Percentiles rank a stretch among this genome's conserved stretches.
Evolutionary conservation across 2,888 invertebrate genomes (phyloP).

Genomic region (Ophion ellenae): DNA sequence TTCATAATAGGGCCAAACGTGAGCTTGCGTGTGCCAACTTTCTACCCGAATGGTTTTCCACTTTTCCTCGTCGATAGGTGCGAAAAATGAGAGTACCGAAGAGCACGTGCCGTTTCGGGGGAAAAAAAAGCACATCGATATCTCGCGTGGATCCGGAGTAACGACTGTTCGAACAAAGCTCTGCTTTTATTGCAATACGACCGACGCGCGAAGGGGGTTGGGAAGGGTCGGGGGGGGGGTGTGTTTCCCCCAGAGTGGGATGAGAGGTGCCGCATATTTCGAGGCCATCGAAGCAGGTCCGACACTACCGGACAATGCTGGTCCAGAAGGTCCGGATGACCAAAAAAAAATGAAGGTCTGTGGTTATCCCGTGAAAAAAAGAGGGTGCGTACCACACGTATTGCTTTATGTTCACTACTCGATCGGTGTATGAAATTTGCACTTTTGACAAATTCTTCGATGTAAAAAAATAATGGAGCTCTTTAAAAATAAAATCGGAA

Average conservation of each 20-base stretch:
- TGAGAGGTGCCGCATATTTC: background rate
- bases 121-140: background rate
- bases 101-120: background rate
- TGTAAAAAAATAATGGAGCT: background rate
- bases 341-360: background rate
- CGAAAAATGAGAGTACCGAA: conserved; percentile 12
- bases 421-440: background rate
- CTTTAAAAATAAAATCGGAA: background rate
- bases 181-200: conserved; percentile 6
- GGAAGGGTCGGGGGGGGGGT: background rate
- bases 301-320: background rate
- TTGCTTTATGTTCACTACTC: background rate
- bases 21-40: conserved; percentile 1
- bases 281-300: background rate
- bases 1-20: conserved; percentile 3
- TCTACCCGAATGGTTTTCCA: conserved; percentile 17
- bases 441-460: background rate
- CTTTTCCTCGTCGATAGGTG: background rate
- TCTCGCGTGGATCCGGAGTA: background rate
- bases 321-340: background rate
- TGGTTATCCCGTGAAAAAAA: background rate
- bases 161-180: conserved; percentile 4
- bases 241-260: background rate
- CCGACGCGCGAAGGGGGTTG: background rate
- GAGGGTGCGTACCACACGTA: background rate